phyloP scores from a whole-genome alignment of 1,140 invertebrate genomes.

The Coptotermes formosanus region DNA sequence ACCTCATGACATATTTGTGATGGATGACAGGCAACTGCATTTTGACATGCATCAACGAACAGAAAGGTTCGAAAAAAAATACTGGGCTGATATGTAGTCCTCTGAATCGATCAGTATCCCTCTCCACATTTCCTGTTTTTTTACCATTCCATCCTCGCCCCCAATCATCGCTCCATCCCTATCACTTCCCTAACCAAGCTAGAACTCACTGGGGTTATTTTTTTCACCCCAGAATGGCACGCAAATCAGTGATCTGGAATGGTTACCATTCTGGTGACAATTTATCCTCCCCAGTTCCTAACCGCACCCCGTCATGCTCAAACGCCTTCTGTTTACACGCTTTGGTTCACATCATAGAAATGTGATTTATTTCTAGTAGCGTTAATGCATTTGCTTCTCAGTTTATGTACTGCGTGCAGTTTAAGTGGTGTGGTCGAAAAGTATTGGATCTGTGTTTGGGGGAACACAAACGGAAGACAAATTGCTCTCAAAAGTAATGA shows the following conservation, averaged over 20 bases:
- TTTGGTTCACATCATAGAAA: neutral
- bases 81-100: neutral
- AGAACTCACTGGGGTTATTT: neutral
- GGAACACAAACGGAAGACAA: no score
- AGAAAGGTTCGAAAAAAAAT: neutral
- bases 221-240: neutral
- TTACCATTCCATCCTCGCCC: neutral
- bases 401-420: neutral
- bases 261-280: conserved; percentile 11
- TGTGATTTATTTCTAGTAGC: neutral
- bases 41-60: neutral
- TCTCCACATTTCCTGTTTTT: neutral
- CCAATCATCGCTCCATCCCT: no score
- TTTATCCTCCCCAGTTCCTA: neutral
- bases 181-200: neutral
- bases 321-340: neutral
- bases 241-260: conserved; percentile 15
- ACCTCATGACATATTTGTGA: neutral
- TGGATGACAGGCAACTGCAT: neutral
- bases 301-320: neutral
- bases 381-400: neutral
- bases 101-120: neutral
- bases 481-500: no score
- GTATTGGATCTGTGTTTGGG: neutral
- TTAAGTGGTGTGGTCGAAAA: neutral